A percentile compares a stretch with the other conserved stretches of the same genome.
These are phyloP conservation scores for Triplophysa yarkandensis DNA, from an alignment of 2,797 vertebrate species.

Conservation along the genomic window DNA sequence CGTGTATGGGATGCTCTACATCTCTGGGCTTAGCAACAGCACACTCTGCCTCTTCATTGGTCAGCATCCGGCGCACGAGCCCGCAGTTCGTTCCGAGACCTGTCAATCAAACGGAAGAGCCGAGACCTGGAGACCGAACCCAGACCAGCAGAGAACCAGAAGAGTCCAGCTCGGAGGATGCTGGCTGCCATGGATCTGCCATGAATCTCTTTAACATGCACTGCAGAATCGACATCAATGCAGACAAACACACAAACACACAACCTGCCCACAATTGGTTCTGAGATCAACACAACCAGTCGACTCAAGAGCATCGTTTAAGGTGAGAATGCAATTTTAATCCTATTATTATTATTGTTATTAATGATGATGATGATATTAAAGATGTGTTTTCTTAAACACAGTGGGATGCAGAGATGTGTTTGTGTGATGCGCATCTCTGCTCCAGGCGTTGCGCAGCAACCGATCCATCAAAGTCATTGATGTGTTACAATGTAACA, in stretches of 20 bases:
- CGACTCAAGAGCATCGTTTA: background rate
- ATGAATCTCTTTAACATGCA: background rate
- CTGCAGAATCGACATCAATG: background rate
- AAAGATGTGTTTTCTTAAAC: background rate
- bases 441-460: conserved; percentile 34
- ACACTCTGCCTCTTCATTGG: conserved; percentile 44
- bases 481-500: conserved; percentile 16
- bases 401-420: background rate
- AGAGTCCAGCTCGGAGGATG: conserved; percentile 42
- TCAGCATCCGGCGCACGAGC: background rate
- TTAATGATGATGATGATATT: background rate
- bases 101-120: conserved; percentile 37
- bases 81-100: conserved; percentile 25
- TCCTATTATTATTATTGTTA: background rate
- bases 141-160: conserved; percentile 56
- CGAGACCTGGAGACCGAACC: conserved; percentile 36
- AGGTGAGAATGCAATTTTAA: conserved; percentile 7
- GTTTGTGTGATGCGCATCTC: conserved; percentile 5
- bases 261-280: background rate
- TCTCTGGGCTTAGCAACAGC: conserved; percentile 53
- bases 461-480: conserved; percentile 34
- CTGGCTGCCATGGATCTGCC: conserved; percentile 5
- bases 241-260: background rate
- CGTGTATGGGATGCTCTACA: background rate
- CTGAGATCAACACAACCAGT: background rate